A percentile compares a stretch with the other conserved stretches of the same genome.
These are phyloP conservation scores for Eira barbara DNA, from an alignment of 2,113 vertebrate species.

Conservation along the genomic window DNA sequence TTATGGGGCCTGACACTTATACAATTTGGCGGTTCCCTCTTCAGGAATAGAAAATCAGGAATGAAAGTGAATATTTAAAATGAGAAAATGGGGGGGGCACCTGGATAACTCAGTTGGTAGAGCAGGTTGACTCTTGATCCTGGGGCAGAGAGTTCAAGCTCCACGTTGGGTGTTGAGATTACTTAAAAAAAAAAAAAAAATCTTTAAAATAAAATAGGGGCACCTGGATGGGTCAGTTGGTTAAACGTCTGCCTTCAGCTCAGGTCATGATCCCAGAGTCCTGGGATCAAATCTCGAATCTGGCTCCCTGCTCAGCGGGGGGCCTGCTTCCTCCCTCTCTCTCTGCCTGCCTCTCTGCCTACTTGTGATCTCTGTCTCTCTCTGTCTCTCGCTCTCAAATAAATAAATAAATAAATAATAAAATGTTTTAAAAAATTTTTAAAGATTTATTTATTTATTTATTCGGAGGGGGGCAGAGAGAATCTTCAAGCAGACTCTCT, in stretches of 20 bases:
- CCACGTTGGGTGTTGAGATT: background rate
- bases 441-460: too few species aligned
- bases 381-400: too few species aligned
- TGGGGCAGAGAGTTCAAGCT: background rate
- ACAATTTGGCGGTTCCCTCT: background rate
- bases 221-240: too few species aligned
- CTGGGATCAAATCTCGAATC: accelerated
- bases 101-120: background rate
- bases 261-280: too few species aligned
- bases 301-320: too few species aligned
- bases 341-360: too few species aligned
- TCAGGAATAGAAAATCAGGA: background rate
- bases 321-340: too few species aligned
- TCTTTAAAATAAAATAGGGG: background rate
- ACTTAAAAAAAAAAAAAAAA: background rate
- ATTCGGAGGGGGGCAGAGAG: background rate
- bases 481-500: background rate
- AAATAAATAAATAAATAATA: too few species aligned
- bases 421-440: too few species aligned
- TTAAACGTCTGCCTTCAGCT: too few species aligned
- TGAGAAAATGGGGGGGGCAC: background rate
- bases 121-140: background rate
- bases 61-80: background rate
- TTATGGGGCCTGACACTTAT: background rate
- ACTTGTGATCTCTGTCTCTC: too few species aligned